Evolutionary conservation across 2,113 vertebrate genomes (phyloP).

Genomic region (Alectura lathami): DNA sequence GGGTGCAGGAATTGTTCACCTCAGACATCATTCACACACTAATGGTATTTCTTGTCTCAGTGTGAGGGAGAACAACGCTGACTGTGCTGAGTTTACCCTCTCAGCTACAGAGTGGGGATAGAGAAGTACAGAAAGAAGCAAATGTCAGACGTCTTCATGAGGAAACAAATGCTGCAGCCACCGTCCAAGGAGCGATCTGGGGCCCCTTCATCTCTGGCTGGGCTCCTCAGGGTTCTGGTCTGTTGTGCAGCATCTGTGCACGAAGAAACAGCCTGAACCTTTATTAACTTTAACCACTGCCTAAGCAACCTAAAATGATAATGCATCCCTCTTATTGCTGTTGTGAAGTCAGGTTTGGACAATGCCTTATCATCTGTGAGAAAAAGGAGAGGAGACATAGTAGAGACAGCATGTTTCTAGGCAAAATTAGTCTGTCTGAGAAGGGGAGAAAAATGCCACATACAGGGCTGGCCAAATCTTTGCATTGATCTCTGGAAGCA

Average conservation of each 20-base stretch:
- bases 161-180: neutral
- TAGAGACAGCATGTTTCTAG: neutral
- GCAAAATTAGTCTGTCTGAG: slow-evolving; percentile 6
- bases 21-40: neutral
- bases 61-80: neutral
- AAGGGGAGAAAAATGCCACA: neutral
- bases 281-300: neutral
- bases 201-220: neutral
- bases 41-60: neutral
- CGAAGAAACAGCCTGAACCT: neutral
- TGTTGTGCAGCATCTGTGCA: neutral
- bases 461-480: neutral
- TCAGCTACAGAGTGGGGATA: neutral
- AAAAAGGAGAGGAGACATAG: neutral
- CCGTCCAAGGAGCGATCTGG: neutral
- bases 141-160: neutral
- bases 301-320: slow-evolving; percentile 9
- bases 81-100: neutral
- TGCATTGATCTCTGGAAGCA: slow-evolving; percentile 42
- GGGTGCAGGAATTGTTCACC: neutral
- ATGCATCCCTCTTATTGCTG: neutral
- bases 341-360: neutral
- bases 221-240: neutral
- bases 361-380: neutral
- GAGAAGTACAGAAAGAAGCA: neutral